Evolutionary conservation across 1,140 invertebrate genomes (phyloP).

Genomic region (Drosophila varians): DNA sequence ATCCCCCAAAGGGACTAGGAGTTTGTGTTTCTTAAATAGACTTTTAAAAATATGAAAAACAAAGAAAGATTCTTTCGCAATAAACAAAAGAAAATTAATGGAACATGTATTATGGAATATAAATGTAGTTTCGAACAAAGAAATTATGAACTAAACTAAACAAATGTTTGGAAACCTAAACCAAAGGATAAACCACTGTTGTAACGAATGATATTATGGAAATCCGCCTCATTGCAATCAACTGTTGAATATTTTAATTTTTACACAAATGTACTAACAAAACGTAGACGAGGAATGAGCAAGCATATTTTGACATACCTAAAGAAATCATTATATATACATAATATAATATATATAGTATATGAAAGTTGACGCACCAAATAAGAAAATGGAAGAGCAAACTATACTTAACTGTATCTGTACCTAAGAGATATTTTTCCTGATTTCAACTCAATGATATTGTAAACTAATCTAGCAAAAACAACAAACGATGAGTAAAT

Average conservation of each 20-base stretch:
- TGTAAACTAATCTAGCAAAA: slow-evolving; percentile 43
- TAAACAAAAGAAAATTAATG: slow-evolving; percentile 16
- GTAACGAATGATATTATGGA: slow-evolving; percentile 80
- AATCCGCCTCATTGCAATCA: slow-evolving; percentile 81
- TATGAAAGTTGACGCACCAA: slow-evolving; percentile 56
- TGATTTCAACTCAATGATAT: slow-evolving; percentile 47
- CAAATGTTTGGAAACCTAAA: slow-evolving; percentile 2
- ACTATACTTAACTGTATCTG: slow-evolving; percentile 38
- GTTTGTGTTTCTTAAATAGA: neutral
- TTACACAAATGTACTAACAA: slow-evolving; percentile 53
- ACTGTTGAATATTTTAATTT: slow-evolving; percentile 75
- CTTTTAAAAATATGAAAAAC: neutral
- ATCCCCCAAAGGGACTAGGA: slow-evolving; percentile 1
- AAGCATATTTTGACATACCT: slow-evolving; percentile 52
- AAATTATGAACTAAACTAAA: slow-evolving; percentile 2
- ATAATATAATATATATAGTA: slow-evolving; percentile 23
- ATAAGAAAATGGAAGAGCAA: slow-evolving; percentile 17
- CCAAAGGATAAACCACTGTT: slow-evolving; percentile 58
- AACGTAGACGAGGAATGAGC: slow-evolving; percentile 3
- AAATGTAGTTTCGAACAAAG: slow-evolving; percentile 30
- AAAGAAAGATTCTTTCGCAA: slow-evolving; percentile 18
- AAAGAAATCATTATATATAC: slow-evolving; percentile 34
- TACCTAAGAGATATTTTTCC: slow-evolving; percentile 71
- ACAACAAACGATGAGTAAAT: slow-evolving; percentile 13
- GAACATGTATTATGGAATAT: slow-evolving; percentile 23